These are phyloP conservation scores for Mamestra configurata DNA, from an alignment of 1,140 invertebrate genomes.

Conservation along the genomic window DNA sequence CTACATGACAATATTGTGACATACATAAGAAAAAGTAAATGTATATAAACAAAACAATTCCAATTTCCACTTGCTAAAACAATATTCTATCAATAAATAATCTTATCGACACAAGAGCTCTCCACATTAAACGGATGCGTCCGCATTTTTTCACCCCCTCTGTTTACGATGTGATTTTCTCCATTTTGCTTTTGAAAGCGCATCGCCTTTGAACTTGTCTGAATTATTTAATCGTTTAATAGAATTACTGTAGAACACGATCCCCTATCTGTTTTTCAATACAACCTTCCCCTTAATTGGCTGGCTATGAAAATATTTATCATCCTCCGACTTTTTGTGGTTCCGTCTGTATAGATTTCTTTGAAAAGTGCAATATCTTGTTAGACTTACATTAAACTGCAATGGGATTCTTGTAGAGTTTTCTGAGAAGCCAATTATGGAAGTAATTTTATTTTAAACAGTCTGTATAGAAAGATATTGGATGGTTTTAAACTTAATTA, in stretches of 20 bases:
- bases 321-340: constrained; percentile 59
- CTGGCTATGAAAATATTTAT: constrained; percentile 70
- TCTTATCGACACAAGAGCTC: constrained; percentile 52
- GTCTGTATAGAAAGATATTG: neutral
- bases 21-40: too few species aligned
- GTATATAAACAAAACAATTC: too few species aligned
- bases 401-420: neutral
- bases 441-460: neutral
- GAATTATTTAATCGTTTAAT: constrained; percentile 87
- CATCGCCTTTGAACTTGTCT: constrained; percentile 84
- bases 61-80: too few species aligned
- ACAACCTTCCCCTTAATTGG: constrained; percentile 68
- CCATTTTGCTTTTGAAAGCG: constrained; percentile 84
- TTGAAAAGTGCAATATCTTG: constrained; percentile 12
- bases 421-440: neutral
- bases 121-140: constrained; percentile 72
- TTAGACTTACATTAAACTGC: constrained; percentile 22
- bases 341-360: constrained; percentile 6
- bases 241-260: constrained; percentile 78
- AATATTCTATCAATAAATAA: constrained; percentile 6
- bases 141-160: constrained; percentile 73
- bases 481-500: neutral
- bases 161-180: constrained; percentile 78
- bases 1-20: too few species aligned
- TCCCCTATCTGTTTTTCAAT: constrained; percentile 76